These are phyloP conservation scores for Littorina saxatilis DNA, from an alignment of 1,140 invertebrate species.

Conservation along the genomic window DNA sequence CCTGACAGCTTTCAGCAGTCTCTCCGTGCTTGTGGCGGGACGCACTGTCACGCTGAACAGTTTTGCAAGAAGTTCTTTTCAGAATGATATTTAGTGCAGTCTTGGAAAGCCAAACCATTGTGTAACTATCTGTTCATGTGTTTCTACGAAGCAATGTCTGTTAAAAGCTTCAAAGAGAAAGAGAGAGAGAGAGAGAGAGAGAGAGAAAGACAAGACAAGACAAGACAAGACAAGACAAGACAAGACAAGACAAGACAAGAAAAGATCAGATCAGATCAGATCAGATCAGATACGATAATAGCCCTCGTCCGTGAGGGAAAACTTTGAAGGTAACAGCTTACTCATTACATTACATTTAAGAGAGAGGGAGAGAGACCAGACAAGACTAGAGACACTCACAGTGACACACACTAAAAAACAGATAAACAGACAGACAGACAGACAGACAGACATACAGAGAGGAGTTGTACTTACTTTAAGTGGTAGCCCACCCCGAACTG, in stretches of 20 bases:
- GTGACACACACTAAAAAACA: neutral
- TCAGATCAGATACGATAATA: too few relatives aligned
- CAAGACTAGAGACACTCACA: neutral
- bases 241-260: too few relatives aligned
- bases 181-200: constrained; percentile 3
- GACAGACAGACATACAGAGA: neutral
- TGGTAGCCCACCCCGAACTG: constrained; percentile 91
- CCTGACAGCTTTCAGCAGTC: constrained; percentile 40
- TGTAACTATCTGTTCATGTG: too few relatives aligned
- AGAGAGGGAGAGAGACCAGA: constrained; percentile 1
- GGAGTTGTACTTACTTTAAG: constrained; percentile 81
- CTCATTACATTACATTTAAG: too few relatives aligned
- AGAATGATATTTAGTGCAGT: too few relatives aligned
- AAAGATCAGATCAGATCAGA: too few relatives aligned
- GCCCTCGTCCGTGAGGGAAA: too few relatives aligned
- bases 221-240: neutral
- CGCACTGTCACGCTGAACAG: neutral
- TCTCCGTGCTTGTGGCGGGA: neutral
- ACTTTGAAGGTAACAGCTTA: too few relatives aligned
- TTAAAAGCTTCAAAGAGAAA: too few relatives aligned
- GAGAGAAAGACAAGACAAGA: neutral
- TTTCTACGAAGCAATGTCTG: too few relatives aligned
- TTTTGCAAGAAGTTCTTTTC: neutral
- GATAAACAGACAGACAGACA: constrained; percentile 1
- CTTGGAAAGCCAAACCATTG: too few relatives aligned